A percentile compares a stretch with the other conserved stretches of the same genome.
Conservation (phyloP, 2,113 vertebrate species). For the Vombatus ursinus region DNA sequence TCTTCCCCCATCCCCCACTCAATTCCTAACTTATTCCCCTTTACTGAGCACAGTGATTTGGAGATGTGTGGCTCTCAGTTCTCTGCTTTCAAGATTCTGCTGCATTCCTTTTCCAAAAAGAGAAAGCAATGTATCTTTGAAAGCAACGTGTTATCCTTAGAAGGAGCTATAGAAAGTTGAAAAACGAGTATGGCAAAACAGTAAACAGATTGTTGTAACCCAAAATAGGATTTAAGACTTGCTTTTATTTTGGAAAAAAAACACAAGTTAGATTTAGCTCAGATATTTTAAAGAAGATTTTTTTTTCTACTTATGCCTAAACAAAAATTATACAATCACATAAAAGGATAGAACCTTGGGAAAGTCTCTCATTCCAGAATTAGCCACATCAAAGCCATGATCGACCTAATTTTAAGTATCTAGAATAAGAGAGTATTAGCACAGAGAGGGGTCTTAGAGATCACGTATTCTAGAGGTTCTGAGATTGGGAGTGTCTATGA, state of each 20-base stretch:
- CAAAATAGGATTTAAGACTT: conserved; percentile 24
- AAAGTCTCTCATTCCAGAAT: background rate
- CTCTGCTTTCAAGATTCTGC: background rate
- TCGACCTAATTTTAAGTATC: conserved; percentile 21
- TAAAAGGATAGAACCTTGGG: background rate
- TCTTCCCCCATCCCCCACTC: background rate
- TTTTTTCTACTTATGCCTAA: background rate
- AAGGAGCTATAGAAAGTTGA: background rate
- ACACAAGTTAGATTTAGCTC: background rate
- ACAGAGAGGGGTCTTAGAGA: background rate
- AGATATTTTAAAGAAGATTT: background rate
- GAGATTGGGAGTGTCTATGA: background rate
- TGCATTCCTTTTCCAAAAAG: conserved; percentile 31
- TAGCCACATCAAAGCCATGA: background rate
- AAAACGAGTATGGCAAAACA: background rate
- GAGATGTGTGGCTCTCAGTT: background rate
- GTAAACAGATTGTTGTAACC: background rate
- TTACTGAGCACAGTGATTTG: background rate
- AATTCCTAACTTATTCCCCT: background rate
- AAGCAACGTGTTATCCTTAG: background rate
- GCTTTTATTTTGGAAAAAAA: background rate
- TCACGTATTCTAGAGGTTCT: background rate
- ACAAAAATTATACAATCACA: background rate
- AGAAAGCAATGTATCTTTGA: conserved; percentile 9
- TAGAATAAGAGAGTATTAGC: background rate